Conservation (phyloP, 2,888 invertebrate genomes). For the Tetragonisca angustula region DNA sequence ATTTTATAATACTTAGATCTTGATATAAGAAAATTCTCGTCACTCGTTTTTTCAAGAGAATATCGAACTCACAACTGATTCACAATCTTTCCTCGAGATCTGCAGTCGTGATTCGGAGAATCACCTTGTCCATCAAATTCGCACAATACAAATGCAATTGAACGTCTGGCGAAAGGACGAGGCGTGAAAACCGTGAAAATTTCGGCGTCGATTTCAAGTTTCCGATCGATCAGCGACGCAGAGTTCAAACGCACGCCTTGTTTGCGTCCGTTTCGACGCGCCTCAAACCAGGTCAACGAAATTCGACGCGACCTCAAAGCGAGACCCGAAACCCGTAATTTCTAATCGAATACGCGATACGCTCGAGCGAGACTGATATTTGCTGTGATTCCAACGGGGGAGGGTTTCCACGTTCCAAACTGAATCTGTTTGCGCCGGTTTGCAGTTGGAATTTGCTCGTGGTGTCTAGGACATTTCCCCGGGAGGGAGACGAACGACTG, state of each 20-base stretch:
- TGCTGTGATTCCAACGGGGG: neutral
- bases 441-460: neutral
- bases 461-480: neutral
- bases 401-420: neutral
- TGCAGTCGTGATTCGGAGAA: no score
- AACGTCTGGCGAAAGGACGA: no score
- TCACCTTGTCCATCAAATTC: no score
- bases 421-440: neutral
- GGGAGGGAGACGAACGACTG: no score
- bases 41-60: no score
- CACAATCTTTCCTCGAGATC: no score
- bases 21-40: no score
- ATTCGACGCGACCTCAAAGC: slow-evolving; percentile 3
- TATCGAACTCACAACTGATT: no score
- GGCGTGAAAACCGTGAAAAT: neutral
- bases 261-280: neutral
- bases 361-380: neutral
- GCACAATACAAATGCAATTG: no score
- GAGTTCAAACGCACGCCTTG: neutral
- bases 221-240: neutral
- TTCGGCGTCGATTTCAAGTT: neutral
- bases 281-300: neutral
- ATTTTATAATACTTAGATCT: no score
- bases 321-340: slow-evolving; percentile 1
- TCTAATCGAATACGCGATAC: neutral